These are phyloP conservation scores for Saguinus imperator DNA, from an alignment of 2,113 vertebrate genomes.

Conservation along the genomic window DNA sequence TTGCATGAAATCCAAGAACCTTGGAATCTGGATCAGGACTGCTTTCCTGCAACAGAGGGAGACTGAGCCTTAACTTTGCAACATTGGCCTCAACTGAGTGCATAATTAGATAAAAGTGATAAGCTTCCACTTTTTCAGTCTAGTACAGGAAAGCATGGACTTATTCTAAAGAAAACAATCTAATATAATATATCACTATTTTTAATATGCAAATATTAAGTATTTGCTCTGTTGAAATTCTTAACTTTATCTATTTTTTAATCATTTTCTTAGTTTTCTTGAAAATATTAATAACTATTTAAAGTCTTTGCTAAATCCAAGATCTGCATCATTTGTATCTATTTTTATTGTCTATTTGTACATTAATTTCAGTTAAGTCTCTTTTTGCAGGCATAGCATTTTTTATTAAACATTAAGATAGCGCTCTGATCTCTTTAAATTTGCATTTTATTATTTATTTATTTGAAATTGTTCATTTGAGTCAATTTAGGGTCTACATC, in stretches of 20 bases:
- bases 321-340: neutral
- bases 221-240: neutral
- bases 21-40: too few relatives aligned
- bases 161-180: neutral
- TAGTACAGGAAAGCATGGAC: neutral
- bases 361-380: neutral
- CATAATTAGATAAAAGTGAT: neutral
- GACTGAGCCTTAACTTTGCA: neutral
- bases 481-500: neutral
- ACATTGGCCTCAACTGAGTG: neutral
- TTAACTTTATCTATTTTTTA: neutral
- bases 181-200: neutral
- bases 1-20: too few relatives aligned
- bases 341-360: neutral
- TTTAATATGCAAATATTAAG: neutral
- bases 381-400: neutral
- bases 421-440: neutral
- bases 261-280: neutral
- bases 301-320: neutral
- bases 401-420: neutral
- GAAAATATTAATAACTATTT: neutral
- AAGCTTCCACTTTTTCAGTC: neutral
- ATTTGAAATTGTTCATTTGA: neutral
- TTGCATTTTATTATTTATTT: neutral
- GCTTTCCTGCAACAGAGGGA: too few relatives aligned